These are phyloP conservation scores for Dallia pectoralis DNA, from an alignment of 2,797 vertebrate species.

Conservation along the genomic window DNA sequence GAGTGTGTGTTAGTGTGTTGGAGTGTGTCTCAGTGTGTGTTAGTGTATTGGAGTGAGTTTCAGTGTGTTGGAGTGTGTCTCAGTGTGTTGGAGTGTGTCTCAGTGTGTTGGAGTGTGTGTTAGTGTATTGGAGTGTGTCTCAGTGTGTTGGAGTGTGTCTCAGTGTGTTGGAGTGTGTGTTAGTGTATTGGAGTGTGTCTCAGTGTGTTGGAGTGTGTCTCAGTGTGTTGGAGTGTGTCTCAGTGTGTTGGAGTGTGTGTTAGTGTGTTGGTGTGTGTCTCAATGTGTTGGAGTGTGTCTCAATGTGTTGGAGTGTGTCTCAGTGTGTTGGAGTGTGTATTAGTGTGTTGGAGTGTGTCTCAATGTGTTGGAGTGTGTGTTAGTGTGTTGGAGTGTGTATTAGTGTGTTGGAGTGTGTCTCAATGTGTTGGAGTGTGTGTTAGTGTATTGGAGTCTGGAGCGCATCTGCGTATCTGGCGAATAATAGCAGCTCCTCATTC, in stretches of 20 bases:
- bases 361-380: slow-evolving; percentile 19
- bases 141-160: slow-evolving; percentile 19
- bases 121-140: slow-evolving; percentile 13
- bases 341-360: slow-evolving; percentile 14
- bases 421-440: too few species aligned
- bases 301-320: slow-evolving; percentile 10
- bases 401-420: too few species aligned
- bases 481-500: slow-evolving; percentile 38
- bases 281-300: too few species aligned
- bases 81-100: slow-evolving; percentile 1
- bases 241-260: too few species aligned
- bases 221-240: too few species aligned
- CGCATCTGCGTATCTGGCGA: slow-evolving; percentile 39
- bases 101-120: slow-evolving; percentile 5
- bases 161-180: too few species aligned
- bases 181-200: too few species aligned
- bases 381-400: too few species aligned
- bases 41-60: too few species aligned
- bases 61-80: background rate
- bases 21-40: too few species aligned
- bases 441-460: slow-evolving; percentile 28
- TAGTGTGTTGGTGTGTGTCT: background rate
- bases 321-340: slow-evolving; percentile 5
- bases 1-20: too few species aligned
- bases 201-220: slow-evolving; percentile 29